These are phyloP conservation scores for Nymphicus hollandicus DNA, from an alignment of 2,113 vertebrate genomes.

Conservation along the genomic window DNA sequence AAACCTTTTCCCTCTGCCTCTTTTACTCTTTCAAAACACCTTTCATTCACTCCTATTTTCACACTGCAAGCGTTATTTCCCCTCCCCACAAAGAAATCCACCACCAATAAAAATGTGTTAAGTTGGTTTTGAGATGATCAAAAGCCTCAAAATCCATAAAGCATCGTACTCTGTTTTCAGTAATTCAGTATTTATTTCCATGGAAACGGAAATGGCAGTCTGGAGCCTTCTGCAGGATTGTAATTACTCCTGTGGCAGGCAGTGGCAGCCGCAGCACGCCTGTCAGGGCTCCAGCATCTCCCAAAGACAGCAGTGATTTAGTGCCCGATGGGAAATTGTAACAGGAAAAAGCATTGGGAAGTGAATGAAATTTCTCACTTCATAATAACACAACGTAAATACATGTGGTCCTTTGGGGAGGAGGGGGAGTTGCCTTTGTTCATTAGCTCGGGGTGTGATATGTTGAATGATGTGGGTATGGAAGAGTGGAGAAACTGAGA, in stretches of 20 bases:
- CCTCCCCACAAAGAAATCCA: background rate
- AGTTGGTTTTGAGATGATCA: conserved; percentile 8
- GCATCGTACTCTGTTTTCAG: background rate
- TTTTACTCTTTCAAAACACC: background rate
- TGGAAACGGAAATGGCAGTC: conserved; percentile 60
- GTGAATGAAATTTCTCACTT: background rate
- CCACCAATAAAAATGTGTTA: background rate
- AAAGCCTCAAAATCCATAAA: conserved; percentile 1
- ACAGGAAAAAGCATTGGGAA: background rate
- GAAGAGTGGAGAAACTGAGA: background rate
- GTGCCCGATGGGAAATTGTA: background rate
- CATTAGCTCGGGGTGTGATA: accelerated
- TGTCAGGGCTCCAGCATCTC: background rate
- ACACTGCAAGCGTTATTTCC: background rate
- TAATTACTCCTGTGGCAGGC: conserved; percentile 62
- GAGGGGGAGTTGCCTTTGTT: background rate
- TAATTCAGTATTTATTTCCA: conserved; percentile 64
- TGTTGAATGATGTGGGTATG: background rate
- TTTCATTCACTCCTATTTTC: background rate
- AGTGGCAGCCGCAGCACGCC: background rate
- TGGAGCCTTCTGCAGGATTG: conserved; percentile 40
- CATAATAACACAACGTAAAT: accelerated
- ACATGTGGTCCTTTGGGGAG: background rate
- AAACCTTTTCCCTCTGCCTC: background rate
- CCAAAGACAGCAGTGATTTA: background rate